Conservation (phyloP, 2,113 vertebrate genomes). For the Brienomyrus longianalis region DNA sequence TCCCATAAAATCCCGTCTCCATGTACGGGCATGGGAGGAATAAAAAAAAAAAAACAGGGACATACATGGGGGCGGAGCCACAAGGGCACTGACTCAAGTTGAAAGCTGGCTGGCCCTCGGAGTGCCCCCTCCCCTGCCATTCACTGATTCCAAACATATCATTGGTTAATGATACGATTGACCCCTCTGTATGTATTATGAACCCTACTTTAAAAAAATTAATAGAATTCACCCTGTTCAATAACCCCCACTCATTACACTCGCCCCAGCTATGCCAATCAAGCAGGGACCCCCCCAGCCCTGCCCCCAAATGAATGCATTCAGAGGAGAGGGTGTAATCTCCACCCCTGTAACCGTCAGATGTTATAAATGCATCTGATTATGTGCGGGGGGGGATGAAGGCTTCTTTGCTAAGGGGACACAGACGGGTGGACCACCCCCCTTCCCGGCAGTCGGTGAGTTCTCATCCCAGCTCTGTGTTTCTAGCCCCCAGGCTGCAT, state of each 20-base stretch:
- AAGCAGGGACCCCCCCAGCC: background rate
- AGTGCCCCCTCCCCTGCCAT: background rate
- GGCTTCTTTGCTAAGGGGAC: background rate
- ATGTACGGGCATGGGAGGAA: background rate
- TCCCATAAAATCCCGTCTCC: background rate
- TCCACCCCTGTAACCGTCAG: background rate
- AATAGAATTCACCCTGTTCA: background rate
- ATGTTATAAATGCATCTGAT: conserved; percentile 11
- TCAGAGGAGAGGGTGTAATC: conserved; percentile 19
- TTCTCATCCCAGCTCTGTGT: background rate
- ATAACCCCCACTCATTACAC: background rate
- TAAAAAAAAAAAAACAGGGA: background rate
- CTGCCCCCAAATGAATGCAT: background rate
- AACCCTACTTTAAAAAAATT: background rate
- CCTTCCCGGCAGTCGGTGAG: too few species aligned
- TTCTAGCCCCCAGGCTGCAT: background rate
- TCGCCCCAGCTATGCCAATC: conserved; percentile 6
- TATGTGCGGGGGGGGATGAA: background rate
- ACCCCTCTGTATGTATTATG: background rate
- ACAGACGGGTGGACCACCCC: background rate
- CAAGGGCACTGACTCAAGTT: background rate
- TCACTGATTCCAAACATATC: background rate
- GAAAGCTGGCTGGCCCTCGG: background rate
- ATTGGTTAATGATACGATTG: background rate
- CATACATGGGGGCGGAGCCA: background rate